These are phyloP conservation scores for Rousettus leschenaultii DNA, from an alignment of 2,113 vertebrate genomes.

Conservation along the genomic window DNA sequence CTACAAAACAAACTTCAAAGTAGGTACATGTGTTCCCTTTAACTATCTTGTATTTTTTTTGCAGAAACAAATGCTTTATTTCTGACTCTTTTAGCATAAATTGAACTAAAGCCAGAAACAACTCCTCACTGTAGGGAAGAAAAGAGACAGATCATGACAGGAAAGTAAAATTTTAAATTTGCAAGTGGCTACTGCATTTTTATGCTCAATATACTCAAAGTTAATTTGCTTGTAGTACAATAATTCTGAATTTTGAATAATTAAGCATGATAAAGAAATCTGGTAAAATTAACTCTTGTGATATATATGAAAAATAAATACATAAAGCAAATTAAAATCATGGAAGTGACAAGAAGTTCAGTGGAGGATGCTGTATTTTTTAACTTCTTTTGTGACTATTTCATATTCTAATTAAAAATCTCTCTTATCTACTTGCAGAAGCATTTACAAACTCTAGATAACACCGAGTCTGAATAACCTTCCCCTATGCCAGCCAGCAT, in stretches of 20 bases:
- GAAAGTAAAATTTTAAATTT: slow-evolving; percentile 15
- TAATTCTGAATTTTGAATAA: slow-evolving; percentile 26
- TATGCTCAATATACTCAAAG: background rate
- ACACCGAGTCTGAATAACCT: background rate
- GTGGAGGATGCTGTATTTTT: background rate
- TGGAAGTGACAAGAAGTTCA: background rate
- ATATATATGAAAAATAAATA: background rate
- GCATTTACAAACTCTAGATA: background rate
- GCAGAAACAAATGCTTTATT: background rate
- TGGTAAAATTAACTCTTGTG: slow-evolving; percentile 32
- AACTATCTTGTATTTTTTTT: background rate
- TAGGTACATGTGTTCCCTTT: background rate
- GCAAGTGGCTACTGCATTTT: background rate
- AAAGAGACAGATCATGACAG: background rate
- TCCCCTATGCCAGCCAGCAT: background rate
- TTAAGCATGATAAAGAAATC: background rate
- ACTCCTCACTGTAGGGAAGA: background rate
- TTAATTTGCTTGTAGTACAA: slow-evolving; percentile 5
- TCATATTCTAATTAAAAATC: slow-evolving; percentile 51
- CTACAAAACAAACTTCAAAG: background rate
- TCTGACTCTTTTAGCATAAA: background rate
- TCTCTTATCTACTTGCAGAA: slow-evolving; percentile 1
- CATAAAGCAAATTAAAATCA: slow-evolving; percentile 36
- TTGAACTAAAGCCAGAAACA: background rate
- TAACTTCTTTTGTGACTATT: background rate